These are phyloP conservation scores for Tragelaphus imberbis DNA, from an alignment of 2,113 vertebrate species.

Conservation along the genomic window DNA sequence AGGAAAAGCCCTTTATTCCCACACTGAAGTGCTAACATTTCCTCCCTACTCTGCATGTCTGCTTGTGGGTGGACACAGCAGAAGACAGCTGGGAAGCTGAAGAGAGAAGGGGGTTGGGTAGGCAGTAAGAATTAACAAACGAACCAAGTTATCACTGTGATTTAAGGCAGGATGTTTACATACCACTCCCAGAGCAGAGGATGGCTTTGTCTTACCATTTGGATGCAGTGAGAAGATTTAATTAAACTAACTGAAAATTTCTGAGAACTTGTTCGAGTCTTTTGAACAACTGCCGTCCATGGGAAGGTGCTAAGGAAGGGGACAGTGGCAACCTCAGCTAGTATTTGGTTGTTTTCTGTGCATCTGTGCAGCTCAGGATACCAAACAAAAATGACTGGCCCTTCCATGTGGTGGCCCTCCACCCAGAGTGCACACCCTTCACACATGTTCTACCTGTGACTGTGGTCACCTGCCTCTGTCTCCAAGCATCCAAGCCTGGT, in stretches of 20 bases:
- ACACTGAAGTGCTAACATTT: not conserved
- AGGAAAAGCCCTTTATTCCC: not conserved
- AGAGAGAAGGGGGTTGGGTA: not conserved
- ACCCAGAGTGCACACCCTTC: accelerated
- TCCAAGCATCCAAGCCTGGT: not conserved
- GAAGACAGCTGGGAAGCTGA: not conserved
- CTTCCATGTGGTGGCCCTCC: not conserved
- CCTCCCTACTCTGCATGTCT: not conserved
- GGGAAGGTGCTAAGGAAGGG: not conserved
- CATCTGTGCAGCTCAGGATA: not conserved
- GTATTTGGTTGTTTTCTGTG: not conserved
- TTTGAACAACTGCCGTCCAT: not conserved
- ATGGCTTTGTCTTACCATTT: not conserved
- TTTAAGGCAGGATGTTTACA: not conserved
- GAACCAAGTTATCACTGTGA: not conserved
- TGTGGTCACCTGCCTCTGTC: not conserved
- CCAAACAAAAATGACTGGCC: not conserved
- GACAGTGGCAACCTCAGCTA: not conserved
- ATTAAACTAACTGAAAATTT: not conserved
- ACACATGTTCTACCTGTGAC: not conserved
- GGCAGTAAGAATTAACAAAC: not conserved
- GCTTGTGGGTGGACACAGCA: not conserved
- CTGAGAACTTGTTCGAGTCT: not conserved
- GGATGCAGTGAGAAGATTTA: not conserved
- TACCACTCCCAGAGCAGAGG: not conserved